A percentile compares a stretch with the other conserved stretches of the same genome.
Conservation (phyloP, 1,140 invertebrate species). For the Artemia franciscana region DNA sequence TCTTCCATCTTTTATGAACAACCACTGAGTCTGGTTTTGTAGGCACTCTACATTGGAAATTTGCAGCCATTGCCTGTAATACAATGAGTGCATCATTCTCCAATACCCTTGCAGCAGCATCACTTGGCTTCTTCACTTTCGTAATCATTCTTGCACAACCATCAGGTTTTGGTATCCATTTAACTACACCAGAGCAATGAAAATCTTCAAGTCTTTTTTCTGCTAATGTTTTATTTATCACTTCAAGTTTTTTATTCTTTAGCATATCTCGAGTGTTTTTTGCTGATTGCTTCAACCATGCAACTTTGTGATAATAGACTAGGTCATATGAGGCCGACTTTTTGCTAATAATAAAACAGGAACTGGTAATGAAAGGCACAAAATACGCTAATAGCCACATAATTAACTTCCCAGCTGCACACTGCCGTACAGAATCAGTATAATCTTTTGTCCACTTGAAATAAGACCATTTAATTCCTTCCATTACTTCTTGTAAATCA, state of each 20-base stretch:
- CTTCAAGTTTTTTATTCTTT: not conserved
- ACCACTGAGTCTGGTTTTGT: not conserved
- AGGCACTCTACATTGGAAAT: not conserved
- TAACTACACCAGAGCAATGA: not conserved
- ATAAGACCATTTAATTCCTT: not conserved
- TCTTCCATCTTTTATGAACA: not conserved
- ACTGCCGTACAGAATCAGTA: not conserved
- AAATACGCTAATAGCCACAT: not conserved
- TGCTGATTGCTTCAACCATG: not conserved
- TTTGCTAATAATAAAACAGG: not conserved
- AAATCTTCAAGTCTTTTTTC: not conserved
- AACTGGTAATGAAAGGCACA: not conserved
- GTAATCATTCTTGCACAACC: not conserved
- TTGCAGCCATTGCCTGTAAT: not conserved
- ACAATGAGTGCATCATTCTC: not conserved
- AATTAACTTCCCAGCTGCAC: not conserved
- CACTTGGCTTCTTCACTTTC: not conserved
- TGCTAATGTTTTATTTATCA: not conserved
- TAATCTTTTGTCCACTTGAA: not conserved
- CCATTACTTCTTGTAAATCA: not conserved
- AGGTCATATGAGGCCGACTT: not conserved
- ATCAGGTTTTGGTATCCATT: not conserved
- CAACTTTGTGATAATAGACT: not conserved
- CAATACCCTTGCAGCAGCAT: not conserved
- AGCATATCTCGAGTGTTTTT: not conserved